Evolutionary conservation across 2,888 invertebrate genomes (phyloP), one percentile per base, ranked within the genome.

Genomic region (Caenorhabditis auriculariae): DNA sequence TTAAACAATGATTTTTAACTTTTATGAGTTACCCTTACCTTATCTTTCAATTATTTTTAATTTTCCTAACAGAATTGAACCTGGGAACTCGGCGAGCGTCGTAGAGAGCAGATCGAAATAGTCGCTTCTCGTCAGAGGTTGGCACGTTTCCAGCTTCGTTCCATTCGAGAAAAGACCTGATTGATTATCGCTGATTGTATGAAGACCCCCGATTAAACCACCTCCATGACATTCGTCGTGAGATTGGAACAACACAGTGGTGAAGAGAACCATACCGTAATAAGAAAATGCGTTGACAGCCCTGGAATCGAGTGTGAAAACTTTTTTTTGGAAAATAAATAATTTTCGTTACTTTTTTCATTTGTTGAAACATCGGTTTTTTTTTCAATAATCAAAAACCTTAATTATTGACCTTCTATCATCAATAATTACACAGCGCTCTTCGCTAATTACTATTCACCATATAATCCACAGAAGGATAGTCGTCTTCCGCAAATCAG

Each of bases 91-190:
- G 0, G 93, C 91, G 45, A 93, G 84, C 0, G 93, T 93, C 2
- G 93, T 93, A 91, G 92, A 93, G 27, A 93, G 84, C 23, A 94
- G 85, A 83, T 93, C 92, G 85, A 91, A 89, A 80, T 93, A 94
- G 83, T 94, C 93, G 0, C 89, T 88, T 17, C 90, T 90, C 76
- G 88, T 88, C 26, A 92, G 84, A 54, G 88, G 81, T 45, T 83
- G 82, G 71, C 86, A 86, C 58, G 82, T 83, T 35, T 59, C 41
- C n/a, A 61, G 28, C 24, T 54, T 42, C 0, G 74, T 74, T n/a
- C 57, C 66, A 44, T 71, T 72, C 4, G 69, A 69, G 50, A 58
- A 65, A 12, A 71, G 55, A 12, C 66, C 47, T 45, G 21, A 12
- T 23, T 17, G 15, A 43, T 15, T 2, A 24, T 43, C 12, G 19